These are phyloP conservation scores for Spilosoma lubricipeda DNA, from an alignment of 2,888 invertebrate species.

Conservation along the genomic window DNA sequence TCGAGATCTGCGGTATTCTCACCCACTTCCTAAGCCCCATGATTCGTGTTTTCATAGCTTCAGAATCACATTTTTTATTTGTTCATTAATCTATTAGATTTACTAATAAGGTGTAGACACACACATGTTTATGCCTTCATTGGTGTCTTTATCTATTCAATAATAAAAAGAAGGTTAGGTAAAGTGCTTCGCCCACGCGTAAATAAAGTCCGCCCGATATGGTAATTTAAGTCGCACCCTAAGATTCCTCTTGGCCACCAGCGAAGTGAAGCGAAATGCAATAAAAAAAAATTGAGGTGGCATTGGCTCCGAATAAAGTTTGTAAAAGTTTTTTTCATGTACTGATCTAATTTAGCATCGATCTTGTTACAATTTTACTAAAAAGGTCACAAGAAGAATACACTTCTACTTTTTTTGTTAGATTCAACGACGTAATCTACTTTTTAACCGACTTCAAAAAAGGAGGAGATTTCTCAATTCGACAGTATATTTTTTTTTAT, in stretches of 20 bases:
- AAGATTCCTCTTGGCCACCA: conserved; percentile 16
- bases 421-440: neutral
- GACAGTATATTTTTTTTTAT: too few species aligned
- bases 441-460: too few species aligned
- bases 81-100: neutral
- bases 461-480: too few species aligned
- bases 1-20: too few species aligned
- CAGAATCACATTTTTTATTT: too few species aligned
- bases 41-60: too few species aligned
- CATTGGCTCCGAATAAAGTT: neutral
- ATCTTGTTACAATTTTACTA: neutral
- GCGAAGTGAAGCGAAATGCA: neutral
- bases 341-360: neutral
- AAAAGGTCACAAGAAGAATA: neutral
- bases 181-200: conserved; percentile 32
- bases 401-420: neutral
- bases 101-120: neutral
- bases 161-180: neutral
- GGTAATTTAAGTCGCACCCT: conserved; percentile 34
- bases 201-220: conserved; percentile 36
- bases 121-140: neutral
- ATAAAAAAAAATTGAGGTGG: too few species aligned
- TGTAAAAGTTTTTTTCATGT: neutral
- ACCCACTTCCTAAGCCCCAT: too few species aligned
- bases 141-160: neutral